Evolutionary conservation across 2,113 vertebrate genomes (phyloP).

Genomic region (Istiophorus platypterus): DNA sequence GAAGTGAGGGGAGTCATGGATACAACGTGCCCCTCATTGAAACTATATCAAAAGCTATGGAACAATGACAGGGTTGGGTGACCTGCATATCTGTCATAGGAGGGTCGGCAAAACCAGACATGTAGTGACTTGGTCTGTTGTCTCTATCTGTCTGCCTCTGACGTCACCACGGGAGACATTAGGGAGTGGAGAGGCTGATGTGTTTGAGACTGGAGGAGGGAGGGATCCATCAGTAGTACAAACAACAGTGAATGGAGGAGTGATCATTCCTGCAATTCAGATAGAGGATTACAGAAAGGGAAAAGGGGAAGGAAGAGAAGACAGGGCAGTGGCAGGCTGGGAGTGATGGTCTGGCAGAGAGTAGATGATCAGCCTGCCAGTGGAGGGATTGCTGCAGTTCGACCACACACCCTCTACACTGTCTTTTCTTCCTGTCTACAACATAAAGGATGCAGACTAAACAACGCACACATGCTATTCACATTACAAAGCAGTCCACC

Average conservation of each 20-base stretch:
- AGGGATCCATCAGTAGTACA: conserved; percentile 9
- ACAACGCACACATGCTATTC: not conserved
- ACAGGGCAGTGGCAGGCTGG: not conserved
- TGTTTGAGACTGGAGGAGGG: conserved; percentile 29
- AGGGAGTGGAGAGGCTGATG: conserved; percentile 41
- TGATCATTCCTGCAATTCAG: conserved; percentile 8
- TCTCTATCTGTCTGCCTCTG: conserved; percentile 31
- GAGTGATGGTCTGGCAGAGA: not conserved
- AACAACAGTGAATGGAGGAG: conserved; percentile 31
- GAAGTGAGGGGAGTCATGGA: conserved; percentile 17
- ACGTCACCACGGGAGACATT: conserved; percentile 39
- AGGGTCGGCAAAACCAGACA: conserved; percentile 56
- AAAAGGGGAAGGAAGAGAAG: not conserved
- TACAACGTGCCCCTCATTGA: conserved; percentile 4
- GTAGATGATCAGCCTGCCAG: not conserved
- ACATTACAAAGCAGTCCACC: not conserved
- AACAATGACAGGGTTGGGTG: conserved; percentile 63
- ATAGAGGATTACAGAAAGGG: not conserved
- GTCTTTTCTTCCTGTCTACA: not conserved
- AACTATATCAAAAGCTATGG: conserved; percentile 55
- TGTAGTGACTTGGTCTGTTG: conserved; percentile 65
- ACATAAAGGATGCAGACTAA: not conserved
- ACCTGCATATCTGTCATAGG: conserved; percentile 47
- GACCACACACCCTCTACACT: not conserved
- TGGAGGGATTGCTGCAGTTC: not conserved